A percentile compares a stretch with the other conserved stretches of the same genome.
These are phyloP conservation scores for Mystacides longicornis DNA, from an alignment of 2,888 invertebrate genomes.

Conservation along the genomic window DNA sequence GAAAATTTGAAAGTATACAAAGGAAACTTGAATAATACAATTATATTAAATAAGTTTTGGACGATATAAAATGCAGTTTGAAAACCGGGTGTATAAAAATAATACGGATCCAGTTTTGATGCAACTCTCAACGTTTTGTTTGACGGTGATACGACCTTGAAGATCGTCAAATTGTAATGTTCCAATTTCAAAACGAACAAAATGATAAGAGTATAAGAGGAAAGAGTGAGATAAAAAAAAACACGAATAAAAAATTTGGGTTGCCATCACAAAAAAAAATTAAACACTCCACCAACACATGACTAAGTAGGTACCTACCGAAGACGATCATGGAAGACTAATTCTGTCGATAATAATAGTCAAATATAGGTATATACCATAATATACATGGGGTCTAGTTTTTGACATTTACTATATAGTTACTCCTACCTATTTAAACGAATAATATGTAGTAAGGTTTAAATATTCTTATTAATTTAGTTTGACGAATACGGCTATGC, in stretches of 20 bases:
- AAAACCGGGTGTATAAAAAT: too few relatives aligned
- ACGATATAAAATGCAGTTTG: too few relatives aligned
- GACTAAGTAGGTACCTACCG: not conserved
- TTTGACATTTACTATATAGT: not conserved
- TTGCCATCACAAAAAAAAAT: conserved; percentile 19
- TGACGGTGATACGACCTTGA: conserved; percentile 11
- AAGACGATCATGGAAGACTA: conserved; percentile 14
- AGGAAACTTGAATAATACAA: too few relatives aligned
- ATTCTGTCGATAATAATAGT: conserved; percentile 16
- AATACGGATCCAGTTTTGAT: too few relatives aligned
- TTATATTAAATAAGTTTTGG: too few relatives aligned
- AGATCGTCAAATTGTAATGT: conserved; percentile 5
- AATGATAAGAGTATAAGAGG: not conserved
- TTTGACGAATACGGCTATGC: too few relatives aligned
- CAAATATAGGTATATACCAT: not conserved
- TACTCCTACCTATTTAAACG: too few relatives aligned
- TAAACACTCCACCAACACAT: not conserved
- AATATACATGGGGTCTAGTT: not conserved
- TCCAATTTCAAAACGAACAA: conserved; percentile 18
- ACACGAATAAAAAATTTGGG: conserved; percentile 18
- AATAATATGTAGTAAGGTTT: too few relatives aligned
- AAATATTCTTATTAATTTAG: too few relatives aligned
- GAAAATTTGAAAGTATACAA: too few relatives aligned
- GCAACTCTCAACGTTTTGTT: too few relatives aligned
- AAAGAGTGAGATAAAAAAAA: not conserved